A percentile compares a stretch with the other conserved stretches of the same genome.
Evolutionary conservation across 2,113 vertebrate species (phyloP).

Genomic region (Pelobates fuscus): DNA sequence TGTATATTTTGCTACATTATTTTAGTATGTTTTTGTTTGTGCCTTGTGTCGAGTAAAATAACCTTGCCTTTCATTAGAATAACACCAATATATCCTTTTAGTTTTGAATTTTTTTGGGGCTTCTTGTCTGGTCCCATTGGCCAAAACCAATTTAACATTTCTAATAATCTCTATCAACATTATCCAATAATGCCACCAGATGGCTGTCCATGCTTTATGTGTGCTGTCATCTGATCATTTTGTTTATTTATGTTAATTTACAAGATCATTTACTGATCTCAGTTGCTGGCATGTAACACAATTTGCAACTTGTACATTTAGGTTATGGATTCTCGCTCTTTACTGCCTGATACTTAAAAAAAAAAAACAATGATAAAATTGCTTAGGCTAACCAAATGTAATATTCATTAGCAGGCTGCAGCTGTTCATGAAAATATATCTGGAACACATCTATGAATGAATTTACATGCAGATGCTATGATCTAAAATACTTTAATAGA

Average conservation of each 20-base stretch:
- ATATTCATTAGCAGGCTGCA: not conserved
- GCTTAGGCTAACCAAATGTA: slow-evolving; percentile 2
- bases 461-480: not conserved
- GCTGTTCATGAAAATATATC: not conserved
- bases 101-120: not conserved
- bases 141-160: not conserved
- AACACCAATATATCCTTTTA: not conserved
- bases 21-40: no score
- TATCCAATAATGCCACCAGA: slow-evolving; percentile 14
- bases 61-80: no score
- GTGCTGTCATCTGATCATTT: slow-evolving; percentile 1
- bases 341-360: not conserved
- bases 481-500: no score
- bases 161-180: slow-evolving; percentile 13
- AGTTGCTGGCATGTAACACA: slow-evolving; percentile 10
- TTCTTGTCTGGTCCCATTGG: not conserved
- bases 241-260: slow-evolving; percentile 9
- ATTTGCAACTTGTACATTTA: not conserved
- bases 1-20: no score
- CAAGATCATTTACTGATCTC: slow-evolving; percentile 21
- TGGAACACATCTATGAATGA: not conserved
- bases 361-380: not conserved
- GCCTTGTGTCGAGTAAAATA: no score
- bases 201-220: not conserved
- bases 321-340: not conserved